Percentiles rank a stretch among this genome's conserved stretches.
Conservation (phyloP, 2,888 invertebrate species). For the Kryphioiulus occultus region DNA sequence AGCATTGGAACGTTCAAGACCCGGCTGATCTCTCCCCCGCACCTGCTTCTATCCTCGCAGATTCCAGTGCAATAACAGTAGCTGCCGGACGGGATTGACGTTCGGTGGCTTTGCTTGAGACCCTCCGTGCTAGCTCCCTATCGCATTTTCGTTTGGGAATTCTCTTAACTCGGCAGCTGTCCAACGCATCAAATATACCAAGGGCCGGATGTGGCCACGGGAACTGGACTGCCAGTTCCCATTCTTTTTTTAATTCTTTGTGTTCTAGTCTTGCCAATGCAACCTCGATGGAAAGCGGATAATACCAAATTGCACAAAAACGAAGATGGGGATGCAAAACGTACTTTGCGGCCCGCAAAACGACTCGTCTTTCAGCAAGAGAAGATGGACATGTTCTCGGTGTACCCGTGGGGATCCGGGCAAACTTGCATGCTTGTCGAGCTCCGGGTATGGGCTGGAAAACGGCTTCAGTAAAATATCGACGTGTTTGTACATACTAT, state of each 20-base stretch:
- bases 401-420: neutral
- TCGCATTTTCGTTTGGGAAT: neutral
- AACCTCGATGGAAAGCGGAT: neutral
- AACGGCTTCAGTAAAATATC: conserved; percentile 1
- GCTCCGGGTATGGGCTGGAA: neutral
- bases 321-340: neutral
- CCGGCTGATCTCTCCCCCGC: neutral
- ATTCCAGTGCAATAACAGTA: conserved; percentile 28
- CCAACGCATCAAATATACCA: neutral
- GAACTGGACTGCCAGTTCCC: neutral
- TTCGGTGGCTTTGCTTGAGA: conserved; percentile 2
- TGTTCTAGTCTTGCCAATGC: conserved; percentile 19
- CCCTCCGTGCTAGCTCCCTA: neutral
- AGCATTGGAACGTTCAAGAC: neutral
- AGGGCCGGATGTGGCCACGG: neutral
- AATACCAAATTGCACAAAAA: neutral
- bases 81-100: neutral
- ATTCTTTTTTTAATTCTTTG: neutral
- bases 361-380: neutral
- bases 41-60: conserved; percentile 11
- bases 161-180: conserved; percentile 1
- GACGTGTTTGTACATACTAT: conserved; percentile 8
- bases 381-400: neutral
- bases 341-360: neutral
- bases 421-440: conserved; percentile 1